phyloP scores from a whole-genome alignment of 2,888 invertebrate genomes.

The Beris chalybata region DNA sequence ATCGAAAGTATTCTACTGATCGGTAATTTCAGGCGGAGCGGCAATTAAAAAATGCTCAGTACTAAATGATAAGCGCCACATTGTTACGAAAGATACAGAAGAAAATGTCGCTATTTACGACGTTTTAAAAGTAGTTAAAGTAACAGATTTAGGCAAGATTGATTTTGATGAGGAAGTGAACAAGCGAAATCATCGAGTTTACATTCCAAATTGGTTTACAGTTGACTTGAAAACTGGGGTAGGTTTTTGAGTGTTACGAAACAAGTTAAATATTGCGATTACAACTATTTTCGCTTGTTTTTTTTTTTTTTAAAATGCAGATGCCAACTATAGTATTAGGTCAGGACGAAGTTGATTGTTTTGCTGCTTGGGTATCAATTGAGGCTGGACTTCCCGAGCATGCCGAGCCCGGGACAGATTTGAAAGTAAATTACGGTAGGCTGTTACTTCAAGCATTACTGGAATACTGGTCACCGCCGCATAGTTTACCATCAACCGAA shows the following conservation, averaged over 20 bases:
- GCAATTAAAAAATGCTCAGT: constrained; percentile 91
- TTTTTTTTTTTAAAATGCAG: constrained; percentile 54
- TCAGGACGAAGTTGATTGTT: constrained; percentile 96
- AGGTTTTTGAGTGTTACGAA: constrained; percentile 41
- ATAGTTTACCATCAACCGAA: constrained; percentile 64
- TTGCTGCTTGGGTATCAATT: constrained; percentile 98
- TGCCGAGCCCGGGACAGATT: constrained; percentile 53
- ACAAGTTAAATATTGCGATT: constrained; percentile 1
- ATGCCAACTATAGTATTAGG: constrained; percentile 96
- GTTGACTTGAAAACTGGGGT: constrained; percentile 98
- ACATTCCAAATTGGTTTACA: constrained; percentile 98
- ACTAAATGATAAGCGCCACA: constrained; percentile 93
- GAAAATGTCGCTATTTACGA: constrained; percentile 90
- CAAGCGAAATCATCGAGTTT: constrained; percentile 87
- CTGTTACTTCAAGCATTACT: constrained; percentile 90
- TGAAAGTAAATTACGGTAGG: constrained; percentile 82
- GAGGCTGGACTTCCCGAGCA: constrained; percentile 87
- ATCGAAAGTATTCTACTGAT: constrained; percentile 51
- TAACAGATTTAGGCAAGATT: constrained; percentile 87
- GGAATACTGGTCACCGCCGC: constrained; percentile 89
- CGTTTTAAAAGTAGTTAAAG: constrained; percentile 83
- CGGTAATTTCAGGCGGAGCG: constrained; percentile 76
- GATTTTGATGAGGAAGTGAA: constrained; percentile 94
- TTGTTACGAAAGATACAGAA: constrained; percentile 93
- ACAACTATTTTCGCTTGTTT: background rate